Conservation (phyloP, 2,113 vertebrate genomes). For the Nyctereutes procyonoides region DNA sequence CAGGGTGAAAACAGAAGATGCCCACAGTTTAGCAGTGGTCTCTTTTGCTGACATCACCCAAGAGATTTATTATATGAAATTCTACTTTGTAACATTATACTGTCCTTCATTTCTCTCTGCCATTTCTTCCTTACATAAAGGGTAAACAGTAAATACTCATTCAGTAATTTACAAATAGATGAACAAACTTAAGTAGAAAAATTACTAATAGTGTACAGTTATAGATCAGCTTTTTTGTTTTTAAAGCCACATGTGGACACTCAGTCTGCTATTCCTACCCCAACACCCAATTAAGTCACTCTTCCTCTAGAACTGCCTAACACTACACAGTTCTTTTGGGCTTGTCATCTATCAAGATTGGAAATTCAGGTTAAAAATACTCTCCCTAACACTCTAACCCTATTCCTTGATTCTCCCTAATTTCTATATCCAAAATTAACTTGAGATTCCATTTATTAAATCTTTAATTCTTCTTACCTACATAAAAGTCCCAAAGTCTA, state of each 20-base stretch:
- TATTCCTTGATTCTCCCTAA: neutral
- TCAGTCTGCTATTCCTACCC: neutral
- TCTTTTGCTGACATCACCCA: neutral
- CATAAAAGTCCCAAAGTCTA: neutral
- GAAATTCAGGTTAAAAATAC: neutral
- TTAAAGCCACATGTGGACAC: neutral
- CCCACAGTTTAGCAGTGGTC: neutral
- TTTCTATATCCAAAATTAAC: neutral
- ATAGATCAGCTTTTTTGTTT: neutral
- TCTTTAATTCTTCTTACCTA: neutral
- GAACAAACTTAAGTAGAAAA: neutral
- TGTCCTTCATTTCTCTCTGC: neutral
- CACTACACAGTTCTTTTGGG: neutral
- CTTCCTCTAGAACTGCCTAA: neutral
- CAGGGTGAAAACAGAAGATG: neutral
- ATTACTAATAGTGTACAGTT: neutral
- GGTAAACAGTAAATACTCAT: neutral
- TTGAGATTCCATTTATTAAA: neutral
- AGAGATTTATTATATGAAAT: neutral
- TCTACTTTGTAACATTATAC: neutral
- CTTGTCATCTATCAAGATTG: neutral
- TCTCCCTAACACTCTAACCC: neutral
- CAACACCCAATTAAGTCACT: neutral
- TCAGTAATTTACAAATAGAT: neutral
- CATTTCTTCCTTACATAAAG: neutral